Percentiles rank a stretch among this genome's conserved stretches.
Evolutionary conservation across 2,113 vertebrate genomes (phyloP).

Genomic region (Pangasianodon gigas): DNA sequence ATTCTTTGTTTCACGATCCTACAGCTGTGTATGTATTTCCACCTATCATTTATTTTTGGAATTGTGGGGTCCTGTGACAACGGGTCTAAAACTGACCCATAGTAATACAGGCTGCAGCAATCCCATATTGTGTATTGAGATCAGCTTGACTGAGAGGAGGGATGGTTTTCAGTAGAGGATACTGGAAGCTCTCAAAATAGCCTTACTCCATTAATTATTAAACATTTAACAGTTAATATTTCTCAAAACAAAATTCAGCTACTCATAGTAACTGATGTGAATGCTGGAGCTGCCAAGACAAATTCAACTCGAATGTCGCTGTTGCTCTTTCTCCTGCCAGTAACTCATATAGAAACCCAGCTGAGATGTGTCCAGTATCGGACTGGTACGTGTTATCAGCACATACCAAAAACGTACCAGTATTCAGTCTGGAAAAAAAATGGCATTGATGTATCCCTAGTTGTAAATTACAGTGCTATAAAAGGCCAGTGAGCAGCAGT

Average conservation of each 20-base stretch:
- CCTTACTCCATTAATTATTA: background rate
- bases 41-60: background rate
- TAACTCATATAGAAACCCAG: background rate
- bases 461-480: conserved; percentile 26
- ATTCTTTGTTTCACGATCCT: background rate
- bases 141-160: background rate
- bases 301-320: too few relatives aligned
- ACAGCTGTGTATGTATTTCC: background rate
- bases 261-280: background rate
- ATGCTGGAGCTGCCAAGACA: background rate
- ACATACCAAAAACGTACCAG: background rate
- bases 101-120: background rate
- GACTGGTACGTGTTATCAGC: background rate
- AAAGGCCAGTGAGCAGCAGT: conserved; percentile 46
- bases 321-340: background rate
- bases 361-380: background rate
- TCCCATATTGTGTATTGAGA: background rate
- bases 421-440: background rate
- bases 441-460: background rate
- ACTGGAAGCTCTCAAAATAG: background rate
- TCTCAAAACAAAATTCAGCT: background rate
- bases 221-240: background rate
- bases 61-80: background rate
- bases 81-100: background rate
- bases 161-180: background rate